Conservation (phyloP, 2,888 invertebrate species). For the Drosophila emarginata region DNA sequence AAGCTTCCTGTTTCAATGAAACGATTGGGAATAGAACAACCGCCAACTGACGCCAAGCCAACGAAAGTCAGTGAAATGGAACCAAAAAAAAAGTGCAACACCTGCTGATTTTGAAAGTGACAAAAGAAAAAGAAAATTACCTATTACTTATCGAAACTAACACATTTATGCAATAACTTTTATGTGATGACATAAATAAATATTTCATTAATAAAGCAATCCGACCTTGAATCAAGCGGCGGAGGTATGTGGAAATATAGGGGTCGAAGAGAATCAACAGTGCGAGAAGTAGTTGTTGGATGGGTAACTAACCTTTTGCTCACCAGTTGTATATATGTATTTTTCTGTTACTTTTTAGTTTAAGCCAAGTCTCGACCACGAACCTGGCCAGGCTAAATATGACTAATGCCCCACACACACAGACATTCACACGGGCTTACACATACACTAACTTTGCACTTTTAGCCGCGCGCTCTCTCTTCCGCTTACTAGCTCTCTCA, state of each 20-base stretch:
- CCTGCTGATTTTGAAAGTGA: constrained; percentile 62
- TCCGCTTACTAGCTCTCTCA: constrained; percentile 11
- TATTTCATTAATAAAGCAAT: constrained; percentile 54
- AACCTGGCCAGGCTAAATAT: constrained; percentile 50
- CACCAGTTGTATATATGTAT: constrained; percentile 19
- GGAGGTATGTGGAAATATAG: background rate
- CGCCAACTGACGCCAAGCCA: constrained; percentile 30
- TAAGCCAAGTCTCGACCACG: constrained; percentile 30
- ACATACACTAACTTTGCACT: constrained; percentile 49
- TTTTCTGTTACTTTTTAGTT: constrained; percentile 51
- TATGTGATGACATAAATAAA: constrained; percentile 34
- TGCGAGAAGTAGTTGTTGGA: constrained; percentile 6
- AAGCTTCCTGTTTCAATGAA: constrained; percentile 46
- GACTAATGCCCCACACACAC: constrained; percentile 58
- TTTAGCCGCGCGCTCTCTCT: constrained; percentile 53
- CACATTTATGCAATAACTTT: constrained; percentile 53
- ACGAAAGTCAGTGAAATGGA: constrained; percentile 56
- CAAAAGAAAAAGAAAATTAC: constrained; percentile 31
- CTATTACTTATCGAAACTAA: constrained; percentile 35
- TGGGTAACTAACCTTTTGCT: constrained; percentile 58
- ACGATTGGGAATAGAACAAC: constrained; percentile 12
- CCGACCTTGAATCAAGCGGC: constrained; percentile 24
- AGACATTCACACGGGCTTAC: constrained; percentile 22
- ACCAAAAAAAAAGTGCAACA: constrained; percentile 48
- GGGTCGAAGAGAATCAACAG: constrained; percentile 12